phyloP scores from a whole-genome alignment of 2,113 vertebrate genomes.

The Cairina moschata region DNA sequence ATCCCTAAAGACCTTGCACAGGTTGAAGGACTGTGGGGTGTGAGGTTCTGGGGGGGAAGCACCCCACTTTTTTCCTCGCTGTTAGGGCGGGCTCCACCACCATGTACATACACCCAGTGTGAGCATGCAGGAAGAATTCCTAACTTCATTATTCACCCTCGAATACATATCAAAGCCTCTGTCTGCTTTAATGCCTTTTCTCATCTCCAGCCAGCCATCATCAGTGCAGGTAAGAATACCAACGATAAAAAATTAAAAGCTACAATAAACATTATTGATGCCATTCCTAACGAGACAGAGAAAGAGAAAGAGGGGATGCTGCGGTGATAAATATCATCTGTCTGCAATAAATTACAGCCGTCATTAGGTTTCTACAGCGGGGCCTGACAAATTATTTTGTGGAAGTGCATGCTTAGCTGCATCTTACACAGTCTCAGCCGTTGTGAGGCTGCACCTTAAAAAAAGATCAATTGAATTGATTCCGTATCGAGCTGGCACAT shows the following conservation, averaged over 20 bases:
- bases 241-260: slow-evolving; percentile 74
- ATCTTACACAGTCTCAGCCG: neutral
- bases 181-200: slow-evolving; percentile 10
- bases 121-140: neutral
- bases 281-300: slow-evolving; percentile 57
- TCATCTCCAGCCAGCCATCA: slow-evolving; percentile 35
- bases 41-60: neutral
- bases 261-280: slow-evolving; percentile 75
- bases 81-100: neutral
- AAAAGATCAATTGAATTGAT: slow-evolving; percentile 4
- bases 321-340: slow-evolving; percentile 44
- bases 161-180: neutral
- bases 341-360: slow-evolving; percentile 67
- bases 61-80: accelerated
- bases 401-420: slow-evolving; percentile 19
- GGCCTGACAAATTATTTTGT: slow-evolving; percentile 62
- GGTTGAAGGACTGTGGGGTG: neutral
- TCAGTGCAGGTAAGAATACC: slow-evolving; percentile 56
- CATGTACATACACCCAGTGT: accelerated
- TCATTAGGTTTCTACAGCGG: slow-evolving; percentile 47
- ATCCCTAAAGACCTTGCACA: neutral
- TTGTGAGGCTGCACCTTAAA: neutral
- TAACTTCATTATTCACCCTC: neutral
- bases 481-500: neutral
- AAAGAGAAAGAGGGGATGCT: slow-evolving; percentile 25